Evolutionary conservation across 2,797 vertebrate species (phyloP), one percentile per base, ranked within the genome.

Genomic region (Myripristis jacobus): DNA sequence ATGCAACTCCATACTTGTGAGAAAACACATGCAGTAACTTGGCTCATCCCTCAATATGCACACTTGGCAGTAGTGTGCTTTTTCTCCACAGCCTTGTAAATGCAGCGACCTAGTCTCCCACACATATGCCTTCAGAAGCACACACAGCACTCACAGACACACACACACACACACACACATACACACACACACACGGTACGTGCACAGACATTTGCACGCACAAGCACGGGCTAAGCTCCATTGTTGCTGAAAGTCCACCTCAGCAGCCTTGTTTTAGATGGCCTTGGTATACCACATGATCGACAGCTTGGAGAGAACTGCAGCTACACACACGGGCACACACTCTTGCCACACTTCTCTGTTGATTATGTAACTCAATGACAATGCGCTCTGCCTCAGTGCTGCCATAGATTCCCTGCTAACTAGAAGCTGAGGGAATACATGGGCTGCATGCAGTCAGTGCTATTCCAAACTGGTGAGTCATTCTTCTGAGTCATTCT

Each of bases 311-410:
- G 80, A 85, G 79, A 84, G 81, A 86, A 84, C 76, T 71, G 77
- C 77, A 13, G 81, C 83, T 81, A 75, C 68, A 81, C 61, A 52
- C 59, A 54, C 70, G 43, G 54, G 54, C 38, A 44, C 62, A 63
- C 41, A 50, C 27, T 24, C 77, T 71, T 58, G 70, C 80, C 77
- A 63, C 70, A 72, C 66, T 81, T 73, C 83, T 81, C 88, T 87
- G 86, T 88, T 90, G 90, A 92, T 92, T 91, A 92, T 89, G 89
- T 91, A 92, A 92, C 83, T 89, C 89, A 87, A 90, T 87, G 90
- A 90, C 88, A 88, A n/a, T n/a, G 84, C 46, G 70, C 90, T 90
- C 86, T 90, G 89, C 88, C 85, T 91, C 87, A 84, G 76, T 79
- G 86, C 88, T 85, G 87, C 85, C 87, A 90, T 85, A 87, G 88